Percentiles rank a stretch among this genome's conserved stretches.
phyloP scores from a whole-genome alignment of 1,140 invertebrate genomes.

The Drosophila pandora region DNA sequence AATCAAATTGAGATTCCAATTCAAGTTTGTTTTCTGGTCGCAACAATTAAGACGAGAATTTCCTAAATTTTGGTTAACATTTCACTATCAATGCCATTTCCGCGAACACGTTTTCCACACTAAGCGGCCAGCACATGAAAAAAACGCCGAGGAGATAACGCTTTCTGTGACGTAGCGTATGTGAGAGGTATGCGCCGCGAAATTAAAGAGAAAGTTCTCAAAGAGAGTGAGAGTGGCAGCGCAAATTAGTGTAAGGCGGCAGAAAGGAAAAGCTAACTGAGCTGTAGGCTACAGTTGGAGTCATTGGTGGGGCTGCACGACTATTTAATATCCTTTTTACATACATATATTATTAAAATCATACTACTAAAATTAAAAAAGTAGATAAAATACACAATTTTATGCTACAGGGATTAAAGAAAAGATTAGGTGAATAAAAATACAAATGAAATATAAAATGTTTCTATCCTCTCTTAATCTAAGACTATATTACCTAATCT shows the following conservation, averaged over 20 bases:
- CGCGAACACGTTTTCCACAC: conserved; percentile 77
- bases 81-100: conserved; percentile 81
- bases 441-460: too few relatives aligned
- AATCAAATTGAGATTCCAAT: conserved; percentile 8
- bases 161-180: conserved; percentile 39
- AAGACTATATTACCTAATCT: too few relatives aligned
- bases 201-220: conserved; percentile 2
- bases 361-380: not conserved
- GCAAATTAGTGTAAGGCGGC: not conserved
- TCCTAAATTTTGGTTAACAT: conserved; percentile 42
- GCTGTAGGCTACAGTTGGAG: conserved; percentile 8
- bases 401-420: too few relatives aligned
- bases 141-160: conserved; percentile 51
- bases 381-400: not conserved
- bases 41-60: not conserved
- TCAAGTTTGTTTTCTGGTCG: conserved; percentile 6
- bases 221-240: conserved; percentile 36
- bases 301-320: not conserved
- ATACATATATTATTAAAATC: not conserved
- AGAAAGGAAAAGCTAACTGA: conserved; percentile 54
- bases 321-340: not conserved
- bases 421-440: too few relatives aligned
- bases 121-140: conserved; percentile 41
- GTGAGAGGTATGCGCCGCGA: conserved; percentile 2
- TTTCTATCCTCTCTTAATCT: too few relatives aligned